Base-by-base conservation (phyloP, 2,113 vertebrate species). In the Apistogramma diplotaenia region DNA sequence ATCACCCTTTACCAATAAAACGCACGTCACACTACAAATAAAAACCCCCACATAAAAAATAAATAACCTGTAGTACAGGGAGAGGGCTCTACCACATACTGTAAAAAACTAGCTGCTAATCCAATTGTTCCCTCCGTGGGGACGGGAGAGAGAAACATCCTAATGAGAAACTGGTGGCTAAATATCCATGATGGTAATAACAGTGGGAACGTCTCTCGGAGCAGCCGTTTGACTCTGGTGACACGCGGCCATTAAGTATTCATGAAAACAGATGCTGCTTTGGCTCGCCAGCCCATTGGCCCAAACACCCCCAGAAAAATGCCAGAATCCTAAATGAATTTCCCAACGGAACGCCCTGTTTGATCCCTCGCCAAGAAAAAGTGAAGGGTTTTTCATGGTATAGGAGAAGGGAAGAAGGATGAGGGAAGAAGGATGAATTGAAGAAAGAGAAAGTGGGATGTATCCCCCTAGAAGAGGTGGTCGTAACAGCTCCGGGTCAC, bases 191-290 rank as follows among this genome's bases (percentile, higher is more conserved):
- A 89, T 92, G 78, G 85, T 85, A 92, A 92, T 90, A 92, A 92
- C 89, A 88, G 78, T 70, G 58, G 79, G 89, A 91, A 77, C 79
- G 55, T 90, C 88, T 82, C 89, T 84, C 74, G 6, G 87, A 92
- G 91, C 77, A 89, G 86, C 82, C 21, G 88, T 85, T 91, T 94
- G 87, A 94, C 90, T 93, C 86, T 18, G 75, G 87, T 91, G 91
- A 92, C 94, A 95, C 83, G 12, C 60, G 81, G 72, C 80, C 84
- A 87, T 91, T 90, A 93, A 86, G 81, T 90, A 94, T 92, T 93
- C 90, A 93, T 89, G 89, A 89, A 94, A 95, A 94, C 87, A 93
- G 93, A 93, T 93, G 89, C 92, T 84, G 87, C 60, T 84, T 79
- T 81, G 83, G 83, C 91, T 54, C 79, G 82, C 81, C 55, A 78